Percentiles rank a stretch among this genome's conserved stretches.
phyloP scores from a whole-genome alignment of 2,797 vertebrate genomes.

The Coregonus sp. region DNA sequence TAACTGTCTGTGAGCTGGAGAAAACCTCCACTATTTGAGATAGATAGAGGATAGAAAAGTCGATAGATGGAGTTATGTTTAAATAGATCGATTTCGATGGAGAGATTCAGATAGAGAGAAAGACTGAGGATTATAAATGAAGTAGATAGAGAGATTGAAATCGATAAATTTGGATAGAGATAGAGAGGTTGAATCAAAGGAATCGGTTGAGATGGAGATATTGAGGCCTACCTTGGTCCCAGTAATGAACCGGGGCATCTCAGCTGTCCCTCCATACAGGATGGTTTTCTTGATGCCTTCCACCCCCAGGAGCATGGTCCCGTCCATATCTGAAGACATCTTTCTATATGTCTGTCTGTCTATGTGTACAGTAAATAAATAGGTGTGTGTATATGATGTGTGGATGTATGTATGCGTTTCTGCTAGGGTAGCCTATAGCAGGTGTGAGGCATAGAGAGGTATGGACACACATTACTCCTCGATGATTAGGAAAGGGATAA shows the following conservation, averaged over 20 bases:
- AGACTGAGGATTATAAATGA: too few relatives aligned
- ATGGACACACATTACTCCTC: constrained; percentile 31
- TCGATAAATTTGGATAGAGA: neutral
- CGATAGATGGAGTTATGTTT: too few relatives aligned
- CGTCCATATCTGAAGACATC: constrained; percentile 70
- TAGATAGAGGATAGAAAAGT: too few relatives aligned
- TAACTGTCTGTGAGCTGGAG: too few relatives aligned
- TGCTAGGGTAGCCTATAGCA: constrained; percentile 17
- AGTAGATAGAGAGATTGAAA: neutral
- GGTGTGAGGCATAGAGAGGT: constrained; percentile 27
- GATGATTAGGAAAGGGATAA: constrained; percentile 76
- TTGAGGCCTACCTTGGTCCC: constrained; percentile 75
- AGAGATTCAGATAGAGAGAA: too few relatives aligned
- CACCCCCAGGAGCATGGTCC: constrained; percentile 75
- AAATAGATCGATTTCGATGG: too few relatives aligned
- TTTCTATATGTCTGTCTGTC: constrained; percentile 13
- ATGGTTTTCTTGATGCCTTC: constrained; percentile 88
- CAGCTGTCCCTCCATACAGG: constrained; percentile 80
- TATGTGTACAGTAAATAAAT: constrained; percentile 8
- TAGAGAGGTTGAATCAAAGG: neutral
- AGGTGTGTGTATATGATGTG: neutral
- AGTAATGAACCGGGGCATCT: constrained; percentile 79
- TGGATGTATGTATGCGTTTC: neutral
- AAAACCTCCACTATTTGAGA: too few relatives aligned
- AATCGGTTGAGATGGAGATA: neutral